phyloP scores from a whole-genome alignment of 1,140 invertebrate genomes.

The Drosophila nebulosa region DNA sequence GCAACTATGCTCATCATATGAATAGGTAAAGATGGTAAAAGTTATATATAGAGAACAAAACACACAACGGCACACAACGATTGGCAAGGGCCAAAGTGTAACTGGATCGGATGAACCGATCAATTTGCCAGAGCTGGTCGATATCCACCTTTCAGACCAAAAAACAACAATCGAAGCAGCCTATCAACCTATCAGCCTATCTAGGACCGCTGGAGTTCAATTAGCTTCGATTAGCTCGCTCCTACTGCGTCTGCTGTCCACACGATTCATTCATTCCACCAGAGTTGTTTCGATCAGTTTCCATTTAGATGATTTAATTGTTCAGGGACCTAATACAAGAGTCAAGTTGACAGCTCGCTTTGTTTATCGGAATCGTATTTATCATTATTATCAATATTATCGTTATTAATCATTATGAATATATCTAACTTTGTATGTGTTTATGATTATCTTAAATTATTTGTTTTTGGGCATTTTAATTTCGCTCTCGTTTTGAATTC shows the following conservation, averaged over 20 bases:
- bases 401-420: neutral
- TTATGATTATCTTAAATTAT: constrained; percentile 59
- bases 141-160: too few species aligned
- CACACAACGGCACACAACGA: too few species aligned
- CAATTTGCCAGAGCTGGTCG: too few species aligned
- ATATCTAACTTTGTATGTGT: constrained; percentile 6
- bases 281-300: constrained; percentile 77
- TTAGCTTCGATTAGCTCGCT: too few species aligned
- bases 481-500: neutral
- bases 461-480: constrained; percentile 8
- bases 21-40: neutral
- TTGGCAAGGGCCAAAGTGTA: too few species aligned
- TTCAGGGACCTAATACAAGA: neutral
- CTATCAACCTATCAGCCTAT: too few species aligned
- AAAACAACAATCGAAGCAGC: too few species aligned
- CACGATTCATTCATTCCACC: constrained; percentile 52
- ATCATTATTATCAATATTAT: neutral
- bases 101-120: too few species aligned
- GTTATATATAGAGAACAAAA: too few species aligned
- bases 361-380: neutral
- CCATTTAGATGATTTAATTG: constrained; percentile 12
- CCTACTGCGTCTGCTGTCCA: too few species aligned
- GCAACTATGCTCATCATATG: constrained; percentile 1
- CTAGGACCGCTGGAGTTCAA: too few species aligned
- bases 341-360: neutral